These are phyloP conservation scores for Hypercompe scribonia DNA, from an alignment of 2,888 invertebrate genomes.

Conservation along the genomic window DNA sequence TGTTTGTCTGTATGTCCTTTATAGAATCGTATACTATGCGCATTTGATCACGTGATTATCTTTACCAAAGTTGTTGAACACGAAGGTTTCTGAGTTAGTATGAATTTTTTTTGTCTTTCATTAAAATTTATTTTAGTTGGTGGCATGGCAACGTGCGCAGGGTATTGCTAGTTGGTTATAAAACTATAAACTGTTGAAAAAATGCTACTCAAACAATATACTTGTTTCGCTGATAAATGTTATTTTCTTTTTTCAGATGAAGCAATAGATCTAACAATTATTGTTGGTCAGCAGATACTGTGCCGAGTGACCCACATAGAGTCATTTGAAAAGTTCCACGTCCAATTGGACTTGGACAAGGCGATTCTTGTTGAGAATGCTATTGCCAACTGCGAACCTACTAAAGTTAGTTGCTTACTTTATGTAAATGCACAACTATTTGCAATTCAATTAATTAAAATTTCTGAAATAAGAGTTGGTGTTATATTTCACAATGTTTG, in stretches of 20 bases:
- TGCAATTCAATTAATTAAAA: neutral
- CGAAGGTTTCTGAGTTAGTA: too few species aligned
- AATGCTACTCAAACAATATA: neutral
- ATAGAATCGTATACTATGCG: too few species aligned
- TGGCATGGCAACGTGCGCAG: too few species aligned
- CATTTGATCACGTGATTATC: too few species aligned
- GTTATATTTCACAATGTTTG: neutral
- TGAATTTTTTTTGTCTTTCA: too few species aligned
- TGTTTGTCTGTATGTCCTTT: too few species aligned
- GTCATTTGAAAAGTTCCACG: constrained; percentile 73
- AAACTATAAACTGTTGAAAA: neutral
- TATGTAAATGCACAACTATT: constrained; percentile 1
- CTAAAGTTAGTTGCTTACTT: constrained; percentile 61
- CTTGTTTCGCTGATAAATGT: neutral
- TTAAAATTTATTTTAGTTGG: too few species aligned
- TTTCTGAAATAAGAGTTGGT: neutral
- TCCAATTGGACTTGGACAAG: constrained; percentile 79
- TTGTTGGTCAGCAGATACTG: constrained; percentile 78
- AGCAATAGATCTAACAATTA: constrained; percentile 79
- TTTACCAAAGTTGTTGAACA: too few species aligned
- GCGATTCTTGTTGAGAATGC: constrained; percentile 74
- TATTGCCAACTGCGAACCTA: constrained; percentile 68
- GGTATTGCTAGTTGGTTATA: too few species aligned
- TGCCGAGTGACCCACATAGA: constrained; percentile 79
- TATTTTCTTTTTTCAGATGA: constrained; percentile 69